Base-by-base conservation (phyloP, 2,797 vertebrate species). In the Choloepus didactylus region DNA sequence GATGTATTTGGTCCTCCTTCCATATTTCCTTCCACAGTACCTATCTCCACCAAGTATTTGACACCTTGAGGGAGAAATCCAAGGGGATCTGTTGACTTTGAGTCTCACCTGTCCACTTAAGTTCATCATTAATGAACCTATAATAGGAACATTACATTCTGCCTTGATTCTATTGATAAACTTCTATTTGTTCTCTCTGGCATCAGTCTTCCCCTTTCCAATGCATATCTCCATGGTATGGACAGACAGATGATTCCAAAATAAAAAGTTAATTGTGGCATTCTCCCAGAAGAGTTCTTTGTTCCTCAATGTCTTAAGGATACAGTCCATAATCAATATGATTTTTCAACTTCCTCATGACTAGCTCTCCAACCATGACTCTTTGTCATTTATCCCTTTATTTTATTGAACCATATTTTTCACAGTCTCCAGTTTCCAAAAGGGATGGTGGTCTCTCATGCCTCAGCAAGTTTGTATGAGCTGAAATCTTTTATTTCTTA, bases 1-100 rank as follows among this genome's bases (percentile, higher is more conserved):
- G 9, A 31, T 5, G 0, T 5, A 27, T 1, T 1, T 41, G 23
- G 2, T 19, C 15, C 0, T 27, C 18, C 27, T 2, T 73, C 18
- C 56, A 1, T 51, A 59, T 86, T 89, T 89, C 23, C 29, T 51
- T 83, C 1, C 0, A 19, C 18, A 21, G 19, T 31, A 66, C 3
- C 18, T 38, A 15, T 56, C 23, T 75, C 11, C 29, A 35, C 44
- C n/a, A 49, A 21, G 76, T 29, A 80, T 23, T 31, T 66, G 59
- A 38, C 5, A 31, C 3, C 10, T 88, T 31, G 44, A 51, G 0
- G 12, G 23, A 60, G 4, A 77, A 54, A 29, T 81, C 29, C 4
- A 80, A 56, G 38, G 14, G 9, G 54, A 72, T 25, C 5, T 77
- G 4, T 25, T 56, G 19, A 77, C 41, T 92, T 15, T 76, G n/a